A percentile compares a stretch with the other conserved stretches of the same genome.
phyloP scores from a whole-genome alignment of 92 coral and sea anemone genomes.

The Epizoanthus fatuus region DNA sequence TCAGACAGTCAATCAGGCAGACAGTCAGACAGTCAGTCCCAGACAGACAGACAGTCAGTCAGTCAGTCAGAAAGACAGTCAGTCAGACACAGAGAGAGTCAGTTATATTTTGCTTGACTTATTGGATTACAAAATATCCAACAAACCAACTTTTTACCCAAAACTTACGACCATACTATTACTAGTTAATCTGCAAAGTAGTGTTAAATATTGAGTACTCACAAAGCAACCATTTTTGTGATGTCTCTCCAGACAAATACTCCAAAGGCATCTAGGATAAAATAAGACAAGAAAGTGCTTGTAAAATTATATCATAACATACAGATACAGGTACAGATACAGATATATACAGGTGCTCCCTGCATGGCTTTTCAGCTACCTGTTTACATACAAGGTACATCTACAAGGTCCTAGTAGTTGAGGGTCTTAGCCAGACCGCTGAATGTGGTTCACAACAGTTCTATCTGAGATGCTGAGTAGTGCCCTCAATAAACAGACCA shows the following conservation, averaged over 20 bases:
- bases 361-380: too few relatives aligned
- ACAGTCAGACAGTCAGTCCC: background rate
- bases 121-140: too few relatives aligned
- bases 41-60: background rate
- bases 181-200: background rate
- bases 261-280: conserved; percentile 86
- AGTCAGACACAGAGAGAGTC: background rate
- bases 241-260: conserved; percentile 82
- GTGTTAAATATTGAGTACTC: conserved; percentile 37
- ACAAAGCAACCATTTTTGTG: conserved; percentile 96
- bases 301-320: background rate
- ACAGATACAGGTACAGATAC: background rate
- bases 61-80: too few relatives aligned
- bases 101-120: background rate
- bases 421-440: too few relatives aligned
- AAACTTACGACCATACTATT: background rate
- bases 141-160: too few relatives aligned
- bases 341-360: too few relatives aligned
- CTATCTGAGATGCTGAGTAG: too few relatives aligned
- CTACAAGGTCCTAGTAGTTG: too few relatives aligned
- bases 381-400: too few relatives aligned
- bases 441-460: too few relatives aligned
- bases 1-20: too few relatives aligned
- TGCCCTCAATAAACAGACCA: too few relatives aligned
- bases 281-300: background rate